Evolutionary conservation across 2,888 invertebrate species (phyloP).

Genomic region (Microctonus aethiopoides): DNA sequence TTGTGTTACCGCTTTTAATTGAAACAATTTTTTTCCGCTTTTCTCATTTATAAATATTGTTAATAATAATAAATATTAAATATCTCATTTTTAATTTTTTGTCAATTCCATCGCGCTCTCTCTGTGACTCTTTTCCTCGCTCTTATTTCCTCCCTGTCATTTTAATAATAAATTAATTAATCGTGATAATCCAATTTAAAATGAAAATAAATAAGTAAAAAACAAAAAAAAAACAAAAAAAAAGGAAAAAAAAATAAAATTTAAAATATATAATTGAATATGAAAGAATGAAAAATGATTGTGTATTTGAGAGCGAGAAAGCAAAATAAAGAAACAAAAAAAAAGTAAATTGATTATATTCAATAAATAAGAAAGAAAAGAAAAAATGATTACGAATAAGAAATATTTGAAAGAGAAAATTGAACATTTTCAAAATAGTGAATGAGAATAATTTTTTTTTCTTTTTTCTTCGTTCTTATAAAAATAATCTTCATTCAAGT

Average conservation of each 20-base stretch:
- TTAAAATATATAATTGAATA: background rate
- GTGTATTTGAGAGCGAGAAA: background rate
- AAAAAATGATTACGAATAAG: background rate
- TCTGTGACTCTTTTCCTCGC: background rate
- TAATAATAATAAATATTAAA: background rate
- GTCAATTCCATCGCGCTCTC: background rate
- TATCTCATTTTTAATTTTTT: background rate
- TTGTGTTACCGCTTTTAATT: background rate
- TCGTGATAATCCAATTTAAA: background rate
- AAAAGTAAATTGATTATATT: background rate
- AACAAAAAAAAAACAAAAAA: background rate
- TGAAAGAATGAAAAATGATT: background rate
- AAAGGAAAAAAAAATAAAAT: background rate
- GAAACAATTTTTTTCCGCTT: background rate
- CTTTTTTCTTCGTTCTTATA: background rate
- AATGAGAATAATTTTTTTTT: background rate
- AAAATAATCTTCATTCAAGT: background rate
- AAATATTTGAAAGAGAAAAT: background rate
- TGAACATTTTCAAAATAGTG: background rate
- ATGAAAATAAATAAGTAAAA: background rate
- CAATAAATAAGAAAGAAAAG: background rate
- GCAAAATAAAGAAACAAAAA: background rate
- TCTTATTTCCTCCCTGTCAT: background rate
- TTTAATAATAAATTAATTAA: constrained; percentile 2
- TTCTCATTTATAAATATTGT: background rate